These are phyloP conservation scores for Drosophila emarginata DNA, from an alignment of 2,888 invertebrate genomes.

Conservation along the genomic window DNA sequence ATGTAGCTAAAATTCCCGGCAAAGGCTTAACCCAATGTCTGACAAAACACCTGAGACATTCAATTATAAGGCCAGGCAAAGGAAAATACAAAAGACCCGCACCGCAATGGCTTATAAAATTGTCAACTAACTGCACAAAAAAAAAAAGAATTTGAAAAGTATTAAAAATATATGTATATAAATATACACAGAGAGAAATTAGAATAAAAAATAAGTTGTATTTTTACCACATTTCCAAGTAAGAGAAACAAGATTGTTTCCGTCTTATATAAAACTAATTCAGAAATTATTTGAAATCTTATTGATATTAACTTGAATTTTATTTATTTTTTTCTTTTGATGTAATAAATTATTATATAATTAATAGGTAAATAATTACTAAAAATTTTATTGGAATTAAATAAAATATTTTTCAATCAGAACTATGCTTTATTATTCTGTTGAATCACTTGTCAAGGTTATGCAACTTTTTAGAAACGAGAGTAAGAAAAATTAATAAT, in stretches of 20 bases:
- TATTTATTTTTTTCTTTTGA: no score
- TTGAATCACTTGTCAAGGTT: background rate
- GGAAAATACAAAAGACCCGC: conserved; percentile 22
- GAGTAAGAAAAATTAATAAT: conserved; percentile 48
- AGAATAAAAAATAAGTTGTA: background rate
- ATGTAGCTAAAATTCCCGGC: conserved; percentile 68
- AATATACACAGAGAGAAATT: conserved; percentile 19
- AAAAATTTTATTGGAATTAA: no score
- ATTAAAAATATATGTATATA: conserved; percentile 8
- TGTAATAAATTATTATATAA: no score
- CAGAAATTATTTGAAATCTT: no score
- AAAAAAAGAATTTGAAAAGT: conserved; percentile 18
- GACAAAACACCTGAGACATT: conserved; percentile 82
- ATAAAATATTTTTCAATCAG: no score
- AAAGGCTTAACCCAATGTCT: conserved; percentile 82
- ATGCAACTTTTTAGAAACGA: background rate
- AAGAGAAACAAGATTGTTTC: no score
- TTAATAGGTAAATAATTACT: no score
- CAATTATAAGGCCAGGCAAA: conserved; percentile 70
- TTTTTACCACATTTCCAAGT: no score
- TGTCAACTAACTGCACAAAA: conserved; percentile 59
- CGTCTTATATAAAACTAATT: no score
- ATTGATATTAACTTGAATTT: no score
- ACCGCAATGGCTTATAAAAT: conserved; percentile 59
- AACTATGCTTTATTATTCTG: no score